These are phyloP conservation scores for Sphenopsis melanotis DNA, from an alignment of 2,797 vertebrate species.

Conservation along the genomic window DNA sequence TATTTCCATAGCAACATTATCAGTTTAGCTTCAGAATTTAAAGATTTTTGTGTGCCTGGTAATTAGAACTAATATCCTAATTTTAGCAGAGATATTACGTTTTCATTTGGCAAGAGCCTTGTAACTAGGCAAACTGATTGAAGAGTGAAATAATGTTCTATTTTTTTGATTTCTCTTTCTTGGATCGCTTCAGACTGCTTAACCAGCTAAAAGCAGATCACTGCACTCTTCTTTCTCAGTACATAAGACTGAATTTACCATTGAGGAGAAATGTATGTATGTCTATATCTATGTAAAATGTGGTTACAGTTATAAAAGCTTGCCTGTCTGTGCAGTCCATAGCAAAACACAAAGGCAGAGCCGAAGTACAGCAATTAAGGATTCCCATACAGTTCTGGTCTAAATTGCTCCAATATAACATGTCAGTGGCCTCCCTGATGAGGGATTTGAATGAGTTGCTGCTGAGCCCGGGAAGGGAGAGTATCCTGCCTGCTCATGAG, in stretches of 20 bases:
- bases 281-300: neutral
- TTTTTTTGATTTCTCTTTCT: conserved; percentile 5
- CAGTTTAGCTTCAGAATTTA: neutral
- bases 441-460: neutral
- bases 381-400: neutral
- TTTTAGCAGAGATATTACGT: conserved; percentile 28
- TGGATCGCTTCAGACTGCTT: neutral
- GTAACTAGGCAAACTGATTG: neutral
- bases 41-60: conserved; percentile 17
- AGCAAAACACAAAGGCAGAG: neutral
- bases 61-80: conserved; percentile 55
- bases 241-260: neutral
- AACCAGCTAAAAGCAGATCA: neutral
- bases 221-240: neutral
- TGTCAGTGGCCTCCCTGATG: neutral
- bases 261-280: neutral
- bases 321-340: neutral
- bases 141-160: conserved; percentile 19
- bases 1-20: conserved; percentile 52
- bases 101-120: conserved; percentile 20
- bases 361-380: neutral
- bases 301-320: neutral
- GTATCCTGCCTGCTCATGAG: neutral
- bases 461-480: neutral
- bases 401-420: neutral